Evolutionary conservation across 2,888 invertebrate species (phyloP).

Genomic region (Atherix ibis): DNA sequence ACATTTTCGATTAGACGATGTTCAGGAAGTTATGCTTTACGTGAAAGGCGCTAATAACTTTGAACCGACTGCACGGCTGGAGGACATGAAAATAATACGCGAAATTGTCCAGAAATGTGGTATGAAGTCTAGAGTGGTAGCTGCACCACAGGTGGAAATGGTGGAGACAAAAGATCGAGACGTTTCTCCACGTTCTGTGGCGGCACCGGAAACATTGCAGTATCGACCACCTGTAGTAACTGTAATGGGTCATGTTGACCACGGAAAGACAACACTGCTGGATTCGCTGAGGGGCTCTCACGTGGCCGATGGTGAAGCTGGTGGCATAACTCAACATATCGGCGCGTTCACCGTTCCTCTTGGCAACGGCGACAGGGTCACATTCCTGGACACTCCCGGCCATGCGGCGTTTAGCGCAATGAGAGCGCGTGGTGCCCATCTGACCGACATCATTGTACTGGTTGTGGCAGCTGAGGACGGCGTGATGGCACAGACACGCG

Average conservation of each 20-base stretch:
- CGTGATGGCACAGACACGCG: slow-evolving; percentile 93
- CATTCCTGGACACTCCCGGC: slow-evolving; percentile 97
- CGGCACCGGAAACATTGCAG: slow-evolving; percentile 45
- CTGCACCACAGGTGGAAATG: slow-evolving; percentile 25
- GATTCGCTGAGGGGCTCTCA: slow-evolving; percentile 74
- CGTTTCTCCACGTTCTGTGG: slow-evolving; percentile 44
- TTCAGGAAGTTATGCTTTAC: slow-evolving; percentile 52
- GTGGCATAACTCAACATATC: slow-evolving; percentile 98
- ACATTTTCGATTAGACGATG: slow-evolving; percentile 50
- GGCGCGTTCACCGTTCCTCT: slow-evolving; percentile 82
- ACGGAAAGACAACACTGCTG: slow-evolving; percentile 94
- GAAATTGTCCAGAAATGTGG: slow-evolving; percentile 55
- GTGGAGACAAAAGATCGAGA: slow-evolving; percentile 34
- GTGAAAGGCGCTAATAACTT: slow-evolving; percentile 42
- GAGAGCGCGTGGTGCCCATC: slow-evolving; percentile 83
- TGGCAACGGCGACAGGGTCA: slow-evolving; percentile 58
- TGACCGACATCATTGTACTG: slow-evolving; percentile 86
- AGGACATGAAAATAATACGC: slow-evolving; percentile 46
- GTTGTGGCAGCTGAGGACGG: slow-evolving; percentile 99
- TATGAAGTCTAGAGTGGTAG: slow-evolving; percentile 40
- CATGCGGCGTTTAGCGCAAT: slow-evolving; percentile 95
- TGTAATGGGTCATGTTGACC: slow-evolving; percentile 99
- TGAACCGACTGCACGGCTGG: slow-evolving; percentile 40
- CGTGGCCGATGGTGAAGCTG: slow-evolving; percentile 84
- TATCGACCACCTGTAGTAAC: slow-evolving; percentile 87